These are phyloP conservation scores for Sebastiscus albofasciatus DNA, from an alignment of 2,797 vertebrate species.

Conservation along the genomic window DNA sequence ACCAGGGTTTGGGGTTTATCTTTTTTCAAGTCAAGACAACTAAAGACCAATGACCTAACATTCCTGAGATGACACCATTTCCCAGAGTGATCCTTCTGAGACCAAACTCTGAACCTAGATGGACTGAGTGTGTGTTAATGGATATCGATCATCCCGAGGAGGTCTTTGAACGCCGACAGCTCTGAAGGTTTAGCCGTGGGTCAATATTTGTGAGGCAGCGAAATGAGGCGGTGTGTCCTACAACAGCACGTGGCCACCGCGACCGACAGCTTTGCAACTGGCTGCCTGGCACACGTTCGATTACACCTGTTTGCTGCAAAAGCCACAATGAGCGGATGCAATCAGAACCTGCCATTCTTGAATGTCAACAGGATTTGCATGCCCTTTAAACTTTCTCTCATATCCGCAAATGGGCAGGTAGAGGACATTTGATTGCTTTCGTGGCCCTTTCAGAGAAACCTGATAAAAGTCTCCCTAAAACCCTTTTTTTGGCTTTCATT, in stretches of 20 bases:
- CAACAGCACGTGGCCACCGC: not conserved
- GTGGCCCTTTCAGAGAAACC: conserved; percentile 43
- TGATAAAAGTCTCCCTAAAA: conserved; percentile 50
- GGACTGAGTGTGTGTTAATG: conserved; percentile 65
- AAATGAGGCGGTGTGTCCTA: conserved; percentile 5
- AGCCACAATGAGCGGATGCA: not conserved
- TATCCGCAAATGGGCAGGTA: not conserved
- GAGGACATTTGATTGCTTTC: conserved; percentile 38
- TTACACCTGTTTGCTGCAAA: conserved; percentile 6
- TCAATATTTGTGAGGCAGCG: conserved; percentile 63
- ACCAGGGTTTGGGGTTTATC: conserved; percentile 4
- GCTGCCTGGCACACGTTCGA: not conserved
- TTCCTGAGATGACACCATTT: conserved; percentile 50
- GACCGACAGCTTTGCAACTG: not conserved
- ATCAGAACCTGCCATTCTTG: not conserved
- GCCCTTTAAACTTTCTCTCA: conserved; percentile 14
- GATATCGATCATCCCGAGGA: conserved; percentile 67
- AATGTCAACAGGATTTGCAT: conserved; percentile 19
- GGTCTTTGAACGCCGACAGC: conserved; percentile 60
- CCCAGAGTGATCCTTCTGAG: conserved; percentile 23
- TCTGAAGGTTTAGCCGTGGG: conserved; percentile 46
- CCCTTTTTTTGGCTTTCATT: conserved; percentile 67
- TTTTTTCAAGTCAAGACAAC: conserved; percentile 27
- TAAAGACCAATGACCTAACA: conserved; percentile 19
- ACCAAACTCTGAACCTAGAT: conserved; percentile 40